Conservation (phyloP, 2,888 invertebrate genomes). For the Pristionchus exspectatus region DNA sequence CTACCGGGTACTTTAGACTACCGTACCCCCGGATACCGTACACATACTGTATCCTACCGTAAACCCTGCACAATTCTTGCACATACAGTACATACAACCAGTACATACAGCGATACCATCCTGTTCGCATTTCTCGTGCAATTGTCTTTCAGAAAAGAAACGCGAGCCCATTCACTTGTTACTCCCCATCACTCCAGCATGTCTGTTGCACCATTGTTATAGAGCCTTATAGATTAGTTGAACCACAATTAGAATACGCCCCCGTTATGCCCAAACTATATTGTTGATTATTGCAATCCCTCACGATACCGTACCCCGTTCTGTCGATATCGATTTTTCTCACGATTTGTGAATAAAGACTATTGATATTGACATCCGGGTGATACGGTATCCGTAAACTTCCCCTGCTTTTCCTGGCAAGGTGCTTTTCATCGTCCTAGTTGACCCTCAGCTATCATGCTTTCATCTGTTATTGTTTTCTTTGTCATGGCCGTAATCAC, state of each 20-base stretch:
- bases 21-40: conserved; percentile 32
- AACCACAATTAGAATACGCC: background rate
- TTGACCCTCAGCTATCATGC: background rate
- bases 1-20: background rate
- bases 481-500: background rate
- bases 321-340: background rate
- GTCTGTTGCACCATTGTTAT: background rate
- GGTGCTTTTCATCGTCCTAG: background rate
- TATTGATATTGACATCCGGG: conserved; percentile 5
- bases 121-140: background rate
- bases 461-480: conserved; percentile 36
- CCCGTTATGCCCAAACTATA: background rate
- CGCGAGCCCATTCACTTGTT: conserved; percentile 11
- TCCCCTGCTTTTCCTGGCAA: background rate
- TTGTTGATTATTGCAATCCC: background rate
- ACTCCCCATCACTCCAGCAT: background rate
- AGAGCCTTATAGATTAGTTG: background rate
- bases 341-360: background rate
- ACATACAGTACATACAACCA: conserved; percentile 15
- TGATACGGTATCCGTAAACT: background rate
- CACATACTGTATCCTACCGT: background rate
- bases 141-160: background rate
- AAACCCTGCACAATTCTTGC: background rate
- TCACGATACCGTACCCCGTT: conserved; percentile 8
- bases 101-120: background rate